Conservation (phyloP, 2,797 vertebrate species). For the Scolopax rusticola region DNA sequence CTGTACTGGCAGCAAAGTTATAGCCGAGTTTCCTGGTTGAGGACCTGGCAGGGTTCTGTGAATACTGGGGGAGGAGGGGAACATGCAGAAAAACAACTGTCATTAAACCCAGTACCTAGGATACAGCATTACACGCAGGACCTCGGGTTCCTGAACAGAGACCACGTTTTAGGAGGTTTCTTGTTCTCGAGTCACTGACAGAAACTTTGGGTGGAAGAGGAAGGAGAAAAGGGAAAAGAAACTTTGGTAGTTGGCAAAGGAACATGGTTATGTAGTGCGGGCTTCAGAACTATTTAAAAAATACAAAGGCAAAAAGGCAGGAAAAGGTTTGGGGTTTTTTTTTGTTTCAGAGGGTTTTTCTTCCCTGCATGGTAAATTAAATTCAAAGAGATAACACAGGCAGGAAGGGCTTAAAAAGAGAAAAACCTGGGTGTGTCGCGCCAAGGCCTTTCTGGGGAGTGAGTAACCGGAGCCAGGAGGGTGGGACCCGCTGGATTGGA, state of each 20-base stretch:
- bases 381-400: conserved; percentile 15
- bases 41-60: neutral
- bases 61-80: neutral
- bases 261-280: accelerated
- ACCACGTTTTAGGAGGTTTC: neutral
- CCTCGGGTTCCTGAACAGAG: neutral
- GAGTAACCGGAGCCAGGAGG: neutral
- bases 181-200: conserved; percentile 1
- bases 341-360: neutral
- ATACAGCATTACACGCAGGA: neutral
- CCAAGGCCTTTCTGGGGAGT: neutral
- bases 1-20: neutral
- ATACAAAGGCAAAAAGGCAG: neutral
- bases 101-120: neutral
- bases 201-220: neutral
- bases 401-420: conserved; percentile 36
- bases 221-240: neutral
- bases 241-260: neutral
- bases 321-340: neutral
- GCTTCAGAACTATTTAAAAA: neutral
- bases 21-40: neutral
- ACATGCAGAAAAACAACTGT: neutral
- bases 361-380: neutral
- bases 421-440: conserved; percentile 40
- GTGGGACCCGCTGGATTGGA: neutral